These are phyloP conservation scores for Nerophis lumbriciformis DNA, from an alignment of 2,113 vertebrate genomes.

Conservation along the genomic window DNA sequence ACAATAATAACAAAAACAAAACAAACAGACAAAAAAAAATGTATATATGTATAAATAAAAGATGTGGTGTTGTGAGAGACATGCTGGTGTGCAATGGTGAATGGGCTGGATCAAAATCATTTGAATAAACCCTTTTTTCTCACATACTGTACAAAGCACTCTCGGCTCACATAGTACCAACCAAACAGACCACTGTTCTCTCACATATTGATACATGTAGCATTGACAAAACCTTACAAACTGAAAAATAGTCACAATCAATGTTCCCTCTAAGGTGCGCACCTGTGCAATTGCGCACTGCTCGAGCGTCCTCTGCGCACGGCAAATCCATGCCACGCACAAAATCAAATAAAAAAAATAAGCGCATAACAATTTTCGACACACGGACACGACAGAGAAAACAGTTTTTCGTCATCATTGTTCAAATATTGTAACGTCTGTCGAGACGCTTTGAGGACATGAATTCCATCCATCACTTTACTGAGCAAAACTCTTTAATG, in stretches of 20 bases:
- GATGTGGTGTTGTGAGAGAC: constrained; percentile 26
- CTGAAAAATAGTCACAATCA: neutral
- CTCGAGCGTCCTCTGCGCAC: too few relatives aligned
- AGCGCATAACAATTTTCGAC: too few relatives aligned
- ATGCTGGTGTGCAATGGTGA: constrained; percentile 31
- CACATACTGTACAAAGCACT: constrained; percentile 12
- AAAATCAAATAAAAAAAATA: too few relatives aligned
- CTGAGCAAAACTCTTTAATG: too few relatives aligned
- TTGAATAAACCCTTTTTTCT: constrained; percentile 17
- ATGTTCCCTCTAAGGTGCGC: too few relatives aligned
- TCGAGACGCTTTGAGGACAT: too few relatives aligned
- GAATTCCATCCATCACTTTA: too few relatives aligned
- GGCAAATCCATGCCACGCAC: too few relatives aligned
- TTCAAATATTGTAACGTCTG: too few relatives aligned
- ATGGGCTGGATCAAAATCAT: constrained; percentile 24
- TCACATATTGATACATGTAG: neutral
- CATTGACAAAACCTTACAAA: neutral
- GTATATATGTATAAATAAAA: constrained; percentile 20
- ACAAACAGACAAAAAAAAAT: neutral
- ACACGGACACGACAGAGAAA: too few relatives aligned
- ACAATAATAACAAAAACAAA: constrained; percentile 3
- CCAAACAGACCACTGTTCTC: neutral
- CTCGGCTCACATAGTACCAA: constrained; percentile 5
- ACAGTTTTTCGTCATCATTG: too few relatives aligned
- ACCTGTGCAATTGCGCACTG: too few relatives aligned